Conservation (phyloP, 2,113 vertebrate species). For the Bothrops jararaca region DNA sequence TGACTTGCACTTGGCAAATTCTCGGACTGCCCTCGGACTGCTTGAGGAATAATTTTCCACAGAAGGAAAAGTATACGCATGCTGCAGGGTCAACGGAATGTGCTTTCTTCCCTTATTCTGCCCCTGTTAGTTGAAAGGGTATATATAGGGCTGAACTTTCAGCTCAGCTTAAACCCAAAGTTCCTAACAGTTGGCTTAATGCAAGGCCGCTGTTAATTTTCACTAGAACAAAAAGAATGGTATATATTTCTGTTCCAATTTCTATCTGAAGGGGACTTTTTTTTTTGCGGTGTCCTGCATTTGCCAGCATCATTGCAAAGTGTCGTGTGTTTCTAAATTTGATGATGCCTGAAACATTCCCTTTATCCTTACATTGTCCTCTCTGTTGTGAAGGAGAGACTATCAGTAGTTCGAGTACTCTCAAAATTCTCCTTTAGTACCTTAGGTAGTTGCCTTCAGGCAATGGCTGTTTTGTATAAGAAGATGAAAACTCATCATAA, state of each 20-base stretch:
- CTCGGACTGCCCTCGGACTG: background rate
- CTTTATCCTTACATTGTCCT: background rate
- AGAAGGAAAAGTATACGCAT: accelerated
- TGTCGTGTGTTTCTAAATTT: background rate
- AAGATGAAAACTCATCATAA: background rate
- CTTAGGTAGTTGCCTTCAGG: accelerated
- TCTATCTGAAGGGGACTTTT: background rate
- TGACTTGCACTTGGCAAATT: background rate
- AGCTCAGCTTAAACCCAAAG: accelerated
- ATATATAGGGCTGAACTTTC: accelerated
- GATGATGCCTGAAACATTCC: background rate
- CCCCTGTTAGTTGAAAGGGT: background rate
- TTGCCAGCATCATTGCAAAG: background rate
- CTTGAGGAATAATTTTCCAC: background rate
- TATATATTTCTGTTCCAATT: background rate
- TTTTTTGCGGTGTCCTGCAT: background rate
- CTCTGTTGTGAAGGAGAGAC: background rate
- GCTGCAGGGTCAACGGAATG: background rate
- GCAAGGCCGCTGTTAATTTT: constrained; percentile 1
- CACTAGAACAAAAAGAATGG: background rate
- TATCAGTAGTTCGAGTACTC: accelerated
- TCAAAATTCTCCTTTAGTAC: accelerated
- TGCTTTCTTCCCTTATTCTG: background rate
- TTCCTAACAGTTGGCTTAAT: constrained; percentile 3
- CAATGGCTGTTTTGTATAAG: accelerated